Conservation (phyloP, 1,140 invertebrate species). For the Lordiphosa stackelbergi region DNA sequence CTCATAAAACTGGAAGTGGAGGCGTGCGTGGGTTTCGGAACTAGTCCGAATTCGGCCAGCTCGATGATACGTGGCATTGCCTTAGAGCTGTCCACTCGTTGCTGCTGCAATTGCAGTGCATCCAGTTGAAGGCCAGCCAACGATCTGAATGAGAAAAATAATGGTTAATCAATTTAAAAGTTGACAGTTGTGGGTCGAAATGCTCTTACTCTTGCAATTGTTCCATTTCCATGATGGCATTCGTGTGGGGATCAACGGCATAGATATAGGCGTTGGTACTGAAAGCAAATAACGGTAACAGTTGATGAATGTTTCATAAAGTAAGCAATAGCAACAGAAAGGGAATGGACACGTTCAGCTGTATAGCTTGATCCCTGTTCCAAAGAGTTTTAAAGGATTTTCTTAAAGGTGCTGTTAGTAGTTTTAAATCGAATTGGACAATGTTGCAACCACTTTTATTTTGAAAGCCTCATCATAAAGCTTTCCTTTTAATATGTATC, state of each 20-base stretch:
- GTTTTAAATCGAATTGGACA: too few relatives aligned
- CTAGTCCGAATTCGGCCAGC: conserved; percentile 78
- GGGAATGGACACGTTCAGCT: too few relatives aligned
- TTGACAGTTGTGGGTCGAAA: conserved; percentile 23
- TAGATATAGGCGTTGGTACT: conserved; percentile 91
- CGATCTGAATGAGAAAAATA: conserved; percentile 24
- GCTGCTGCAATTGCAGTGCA: conserved; percentile 61
- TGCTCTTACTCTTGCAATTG: conserved; percentile 85
- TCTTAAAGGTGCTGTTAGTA: too few relatives aligned
- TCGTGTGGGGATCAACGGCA: conserved; percentile 87
- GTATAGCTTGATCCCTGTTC: too few relatives aligned
- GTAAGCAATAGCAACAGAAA: too few relatives aligned
- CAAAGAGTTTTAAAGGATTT: too few relatives aligned
- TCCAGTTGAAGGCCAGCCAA: conserved; percentile 63
- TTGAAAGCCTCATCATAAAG: too few relatives aligned
- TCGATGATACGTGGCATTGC: conserved; percentile 79
- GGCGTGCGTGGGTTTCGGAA: conserved; percentile 51
- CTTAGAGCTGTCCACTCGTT: conserved; percentile 42
- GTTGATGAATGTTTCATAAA: too few relatives aligned
- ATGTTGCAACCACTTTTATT: too few relatives aligned
- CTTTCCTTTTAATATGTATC: too few relatives aligned
- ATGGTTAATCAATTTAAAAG: conserved; percentile 10
- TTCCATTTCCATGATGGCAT: conserved; percentile 89
- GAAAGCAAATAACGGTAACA: conserved; percentile 14
- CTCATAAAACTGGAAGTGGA: conserved; percentile 77